Conservation (phyloP, 1,140 invertebrate genomes). For the Ips typographus region DNA sequence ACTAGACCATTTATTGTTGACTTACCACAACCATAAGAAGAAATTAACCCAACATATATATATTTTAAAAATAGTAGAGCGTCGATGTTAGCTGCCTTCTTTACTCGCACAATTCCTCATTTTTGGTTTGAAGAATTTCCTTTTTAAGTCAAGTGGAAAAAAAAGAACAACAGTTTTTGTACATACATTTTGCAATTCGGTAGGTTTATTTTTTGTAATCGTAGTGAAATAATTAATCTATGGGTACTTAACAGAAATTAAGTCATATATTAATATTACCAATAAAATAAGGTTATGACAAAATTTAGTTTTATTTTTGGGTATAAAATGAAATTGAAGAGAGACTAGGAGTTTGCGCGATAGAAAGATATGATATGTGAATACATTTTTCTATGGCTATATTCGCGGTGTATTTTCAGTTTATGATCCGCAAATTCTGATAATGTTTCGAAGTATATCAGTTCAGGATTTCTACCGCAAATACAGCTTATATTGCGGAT, state of each 20-base stretch:
- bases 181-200: slow-evolving; percentile 35
- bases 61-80: slow-evolving; percentile 5
- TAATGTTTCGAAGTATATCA: no score
- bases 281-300: slow-evolving; percentile 14
- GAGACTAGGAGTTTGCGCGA: not conserved
- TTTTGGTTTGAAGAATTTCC: slow-evolving; percentile 9
- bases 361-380: no score
- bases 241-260: slow-evolving; percentile 33
- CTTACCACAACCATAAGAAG: no score
- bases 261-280: slow-evolving; percentile 25
- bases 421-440: no score
- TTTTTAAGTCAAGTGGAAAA: not conserved
- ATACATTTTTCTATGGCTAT: slow-evolving; percentile 5
- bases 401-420: slow-evolving; percentile 27
- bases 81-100: slow-evolving; percentile 32
- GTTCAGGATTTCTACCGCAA: no score
- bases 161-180: slow-evolving; percentile 23
- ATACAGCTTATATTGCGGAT: no score
- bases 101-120: slow-evolving; percentile 32
- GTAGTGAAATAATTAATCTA: slow-evolving; percentile 29
- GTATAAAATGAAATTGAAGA: not conserved
- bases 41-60: not conserved
- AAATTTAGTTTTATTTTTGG: slow-evolving; percentile 36
- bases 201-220: slow-evolving; percentile 33
- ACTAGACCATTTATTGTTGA: no score